Conservation (phyloP, 2,888 invertebrate genomes). For the Drosophila testacea region DNA sequence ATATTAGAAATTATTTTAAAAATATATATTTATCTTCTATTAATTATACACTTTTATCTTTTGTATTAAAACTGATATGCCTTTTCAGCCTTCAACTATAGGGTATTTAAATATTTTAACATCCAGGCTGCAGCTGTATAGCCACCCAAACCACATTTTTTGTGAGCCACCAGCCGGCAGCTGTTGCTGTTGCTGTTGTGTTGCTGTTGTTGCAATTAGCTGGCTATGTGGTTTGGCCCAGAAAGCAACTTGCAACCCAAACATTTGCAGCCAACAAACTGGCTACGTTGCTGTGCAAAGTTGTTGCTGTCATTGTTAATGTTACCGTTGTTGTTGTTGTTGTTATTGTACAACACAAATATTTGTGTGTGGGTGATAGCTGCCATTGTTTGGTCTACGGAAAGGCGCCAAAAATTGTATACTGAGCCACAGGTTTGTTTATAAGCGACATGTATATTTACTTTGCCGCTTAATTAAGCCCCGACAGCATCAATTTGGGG, state of each 20-base stretch:
- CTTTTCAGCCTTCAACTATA: slow-evolving; percentile 4
- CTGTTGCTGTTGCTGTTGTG: slow-evolving; percentile 35
- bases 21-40: background rate
- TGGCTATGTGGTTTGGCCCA: slow-evolving; percentile 78
- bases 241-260: slow-evolving; percentile 68
- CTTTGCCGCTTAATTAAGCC: slow-evolving; percentile 59
- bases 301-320: slow-evolving; percentile 33
- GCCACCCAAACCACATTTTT: slow-evolving; percentile 71
- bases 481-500: slow-evolving; percentile 32
- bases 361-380: slow-evolving; percentile 59
- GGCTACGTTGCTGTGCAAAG: slow-evolving; percentile 32
- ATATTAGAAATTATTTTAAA: too few species aligned
- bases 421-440: slow-evolving; percentile 35
- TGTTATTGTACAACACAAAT: slow-evolving; percentile 39
- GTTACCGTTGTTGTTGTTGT: slow-evolving; percentile 26
- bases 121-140: slow-evolving; percentile 54
- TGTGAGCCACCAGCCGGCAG: slow-evolving; percentile 52
- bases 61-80: background rate
- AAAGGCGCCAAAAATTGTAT: slow-evolving; percentile 69
- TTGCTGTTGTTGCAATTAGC: slow-evolving; percentile 62
- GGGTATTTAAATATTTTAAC: slow-evolving; percentile 23
- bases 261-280: slow-evolving; percentile 54
- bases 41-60: background rate
- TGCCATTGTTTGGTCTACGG: slow-evolving; percentile 63
- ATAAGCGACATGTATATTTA: slow-evolving; percentile 35